phyloP scores from a whole-genome alignment of 2,888 invertebrate species.

The Amorpha juglandis region DNA sequence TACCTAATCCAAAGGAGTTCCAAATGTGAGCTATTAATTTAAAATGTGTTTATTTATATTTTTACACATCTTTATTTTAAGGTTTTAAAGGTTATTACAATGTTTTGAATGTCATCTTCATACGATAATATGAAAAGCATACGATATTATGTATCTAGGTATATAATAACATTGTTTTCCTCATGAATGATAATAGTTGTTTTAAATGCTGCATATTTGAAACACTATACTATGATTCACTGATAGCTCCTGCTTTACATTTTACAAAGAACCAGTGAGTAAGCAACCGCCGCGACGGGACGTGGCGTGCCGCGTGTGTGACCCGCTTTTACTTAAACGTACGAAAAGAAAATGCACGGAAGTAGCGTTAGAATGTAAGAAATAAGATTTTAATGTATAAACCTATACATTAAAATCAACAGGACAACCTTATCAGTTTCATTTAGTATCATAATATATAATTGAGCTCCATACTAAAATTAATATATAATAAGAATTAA shows the following conservation, averaged over 20 bases:
- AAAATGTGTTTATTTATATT: not conserved
- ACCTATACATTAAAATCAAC: too few species aligned
- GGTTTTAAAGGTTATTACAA: conserved; percentile 1
- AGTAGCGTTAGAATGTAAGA: not conserved
- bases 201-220: not conserved
- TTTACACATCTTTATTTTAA: not conserved
- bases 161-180: not conserved
- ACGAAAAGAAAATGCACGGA: conserved; percentile 17
- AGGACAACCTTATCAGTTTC: too few species aligned
- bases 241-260: not conserved
- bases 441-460: too few species aligned
- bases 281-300: conserved; percentile 10
- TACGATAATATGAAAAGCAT: not conserved
- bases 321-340: conserved; percentile 30
- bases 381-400: not conserved
- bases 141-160: not conserved
- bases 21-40: not conserved
- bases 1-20: conserved; percentile 35
- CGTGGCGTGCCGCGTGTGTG: not conserved
- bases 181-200: not conserved
- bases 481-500: too few species aligned
- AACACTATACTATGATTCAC: not conserved
- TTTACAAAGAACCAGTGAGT: conserved; percentile 10
- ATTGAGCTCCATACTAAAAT: too few species aligned
- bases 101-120: conserved; percentile 1